phyloP scores from a whole-genome alignment of 2,888 invertebrate species.

The Vesta saturnalis region DNA sequence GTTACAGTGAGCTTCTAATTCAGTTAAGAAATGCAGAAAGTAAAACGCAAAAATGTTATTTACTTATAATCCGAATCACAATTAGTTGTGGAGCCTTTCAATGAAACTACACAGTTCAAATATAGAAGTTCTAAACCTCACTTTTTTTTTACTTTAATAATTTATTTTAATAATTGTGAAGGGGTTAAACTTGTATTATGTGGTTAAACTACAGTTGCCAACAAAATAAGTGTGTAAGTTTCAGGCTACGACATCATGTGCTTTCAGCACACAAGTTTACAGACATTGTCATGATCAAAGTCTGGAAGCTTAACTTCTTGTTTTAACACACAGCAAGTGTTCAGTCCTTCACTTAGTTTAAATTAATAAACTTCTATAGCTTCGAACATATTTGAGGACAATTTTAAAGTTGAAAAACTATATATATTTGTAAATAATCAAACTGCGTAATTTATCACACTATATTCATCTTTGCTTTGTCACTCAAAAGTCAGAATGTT shows the following conservation, averaged over 20 bases:
- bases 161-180: neutral
- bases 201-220: neutral
- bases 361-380: neutral
- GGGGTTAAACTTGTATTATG: neutral
- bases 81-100: too few species aligned
- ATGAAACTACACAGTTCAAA: too few species aligned
- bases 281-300: neutral
- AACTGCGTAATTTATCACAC: neutral
- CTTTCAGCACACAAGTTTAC: constrained; percentile 8
- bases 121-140: too few species aligned
- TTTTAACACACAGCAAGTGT: neutral
- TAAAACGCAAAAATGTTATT: too few species aligned
- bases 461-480: neutral
- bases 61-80: too few species aligned
- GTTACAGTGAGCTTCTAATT: too few species aligned
- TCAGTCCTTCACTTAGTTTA: neutral
- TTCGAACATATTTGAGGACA: too few species aligned
- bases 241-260: neutral
- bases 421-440: neutral
- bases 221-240: neutral
- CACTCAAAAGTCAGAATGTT: neutral
- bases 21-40: too few species aligned
- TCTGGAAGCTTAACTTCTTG: neutral
- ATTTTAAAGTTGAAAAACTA: neutral
- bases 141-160: too few species aligned